Evolutionary conservation across 2,797 vertebrate species (phyloP), one percentile per base, ranked within the genome.

Genomic region (Amniataba percoides): DNA sequence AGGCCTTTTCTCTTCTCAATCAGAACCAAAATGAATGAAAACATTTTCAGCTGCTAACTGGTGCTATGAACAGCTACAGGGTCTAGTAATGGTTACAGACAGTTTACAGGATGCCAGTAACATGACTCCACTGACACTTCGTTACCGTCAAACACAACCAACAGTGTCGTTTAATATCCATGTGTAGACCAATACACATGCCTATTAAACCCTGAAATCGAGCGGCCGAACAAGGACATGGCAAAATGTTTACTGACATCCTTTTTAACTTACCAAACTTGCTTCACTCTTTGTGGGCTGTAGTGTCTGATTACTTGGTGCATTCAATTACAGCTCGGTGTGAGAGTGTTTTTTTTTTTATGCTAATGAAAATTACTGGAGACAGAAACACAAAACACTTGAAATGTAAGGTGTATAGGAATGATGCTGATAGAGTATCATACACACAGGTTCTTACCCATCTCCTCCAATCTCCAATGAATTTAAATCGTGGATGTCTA

Each of bases 1-100:
- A 63, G 86, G 85, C 78, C 86, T 91, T 95, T 96, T 96, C 95
- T 96, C 95, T 96, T 96, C 95, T 95, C 95, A 96, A 92, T 95
- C 95, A 96, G 95, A 96, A 96, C 95, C 94, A 93, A 87, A 90
- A 90, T 75, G 77, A 86, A 78, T 84, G 74, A 61, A 79, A 80
- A 79, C 78, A 80, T 71, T 66, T 77, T 45, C 74, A 73, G 71
- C 49, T 45, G 71, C 88, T 91, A 83, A 82, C 90, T 88, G 92
- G 89, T 93, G 92, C 90, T 92, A 82, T 36, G 61, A 83, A 81
- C 86, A 84, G 86, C 80, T 82, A 73, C 55, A n/a, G 27, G 52
- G 31, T 77, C 84, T 72, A 27, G 75, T 84, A 31, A 77, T 55
- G 73, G 77, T 53, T 36, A 77, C 87, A 77, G 82, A 91, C 88